These are phyloP conservation scores for Tetranychus truncatus DNA, from an alignment of 2,888 invertebrate species.

Conservation along the genomic window DNA sequence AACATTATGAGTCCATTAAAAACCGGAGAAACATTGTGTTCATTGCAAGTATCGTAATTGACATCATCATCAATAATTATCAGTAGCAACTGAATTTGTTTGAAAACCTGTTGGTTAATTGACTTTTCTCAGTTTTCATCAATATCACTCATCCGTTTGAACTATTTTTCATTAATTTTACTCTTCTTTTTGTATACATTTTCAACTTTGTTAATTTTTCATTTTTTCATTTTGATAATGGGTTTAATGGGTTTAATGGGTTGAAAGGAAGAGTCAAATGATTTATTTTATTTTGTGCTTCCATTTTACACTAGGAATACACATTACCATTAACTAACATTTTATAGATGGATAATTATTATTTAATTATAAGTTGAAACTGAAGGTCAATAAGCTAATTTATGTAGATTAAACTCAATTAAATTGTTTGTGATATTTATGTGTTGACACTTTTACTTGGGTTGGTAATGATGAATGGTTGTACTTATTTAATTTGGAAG, in stretches of 20 bases:
- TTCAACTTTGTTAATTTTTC: no score
- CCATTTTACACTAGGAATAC: neutral
- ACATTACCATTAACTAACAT: neutral
- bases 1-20: no score
- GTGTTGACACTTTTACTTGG: neutral
- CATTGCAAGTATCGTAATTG: no score
- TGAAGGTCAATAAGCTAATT: neutral
- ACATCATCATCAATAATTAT: no score
- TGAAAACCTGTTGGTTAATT: neutral
- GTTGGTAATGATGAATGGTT: neutral
- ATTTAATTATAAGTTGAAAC: neutral
- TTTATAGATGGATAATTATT: neutral
- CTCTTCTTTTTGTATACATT: neutral
- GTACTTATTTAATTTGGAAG: no score
- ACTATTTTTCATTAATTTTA: neutral
- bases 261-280: no score
- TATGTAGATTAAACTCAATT: neutral
- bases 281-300: neutral
- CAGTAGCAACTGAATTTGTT: no score
- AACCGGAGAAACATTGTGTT: no score
- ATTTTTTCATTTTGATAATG: no score
- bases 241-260: no score
- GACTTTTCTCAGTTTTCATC: neutral
- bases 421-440: neutral
- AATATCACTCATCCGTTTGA: neutral